These are phyloP conservation scores for Conistra vaccinii DNA, from an alignment of 2,888 invertebrate species.

Conservation along the genomic window DNA sequence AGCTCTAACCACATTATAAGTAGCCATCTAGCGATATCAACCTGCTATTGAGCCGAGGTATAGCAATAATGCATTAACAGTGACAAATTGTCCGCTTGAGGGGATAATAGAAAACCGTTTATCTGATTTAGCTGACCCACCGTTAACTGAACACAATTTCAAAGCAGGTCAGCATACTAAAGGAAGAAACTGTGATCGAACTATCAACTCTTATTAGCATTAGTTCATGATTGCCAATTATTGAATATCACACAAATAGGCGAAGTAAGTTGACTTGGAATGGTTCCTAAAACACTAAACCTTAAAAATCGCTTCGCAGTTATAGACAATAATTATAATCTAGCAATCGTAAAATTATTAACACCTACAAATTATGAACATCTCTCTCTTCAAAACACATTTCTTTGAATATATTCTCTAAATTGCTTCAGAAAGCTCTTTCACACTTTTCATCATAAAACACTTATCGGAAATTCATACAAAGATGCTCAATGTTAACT, in stretches of 20 bases:
- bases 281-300: background rate
- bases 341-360: background rate
- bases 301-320: no score
- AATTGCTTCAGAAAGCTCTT: background rate
- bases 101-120: slow-evolving; percentile 52
- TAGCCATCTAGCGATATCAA: slow-evolving; percentile 12
- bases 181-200: slow-evolving; percentile 1
- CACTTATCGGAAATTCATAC: background rate
- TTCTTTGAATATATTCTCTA: background rate
- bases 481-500: slow-evolving; percentile 13
- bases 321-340: background rate
- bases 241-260: background rate
- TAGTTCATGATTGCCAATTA: slow-evolving; percentile 2
- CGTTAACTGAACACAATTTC: slow-evolving; percentile 32
- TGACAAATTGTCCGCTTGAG: slow-evolving; percentile 48
- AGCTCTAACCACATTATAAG: slow-evolving; percentile 17
- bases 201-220: background rate
- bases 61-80: slow-evolving; percentile 52
- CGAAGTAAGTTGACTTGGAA: background rate
- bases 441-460: slow-evolving; percentile 11
- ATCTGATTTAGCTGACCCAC: slow-evolving; percentile 49
- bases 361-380: background rate
- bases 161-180: slow-evolving; percentile 24
- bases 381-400: background rate
- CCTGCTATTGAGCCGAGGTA: slow-evolving; percentile 40